Evolutionary conservation across 2,113 vertebrate species (phyloP).

Genomic region (Dromiciops gliroides): DNA sequence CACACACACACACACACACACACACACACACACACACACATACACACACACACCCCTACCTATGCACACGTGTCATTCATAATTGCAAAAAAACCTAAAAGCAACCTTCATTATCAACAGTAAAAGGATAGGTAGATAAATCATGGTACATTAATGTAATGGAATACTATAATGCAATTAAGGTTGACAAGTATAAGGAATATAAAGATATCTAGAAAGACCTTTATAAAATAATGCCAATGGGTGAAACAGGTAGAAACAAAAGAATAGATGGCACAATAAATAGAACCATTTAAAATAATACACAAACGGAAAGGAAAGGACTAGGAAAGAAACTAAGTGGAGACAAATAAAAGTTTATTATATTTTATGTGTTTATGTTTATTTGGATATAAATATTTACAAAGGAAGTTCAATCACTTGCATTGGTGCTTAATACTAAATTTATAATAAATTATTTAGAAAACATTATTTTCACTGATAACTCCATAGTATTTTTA

Average conservation of each 20-base stretch:
- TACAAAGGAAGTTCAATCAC: not conserved
- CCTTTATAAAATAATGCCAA: not conserved
- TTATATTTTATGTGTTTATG: not conserved
- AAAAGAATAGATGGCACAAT: not conserved
- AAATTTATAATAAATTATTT: slow-evolving; percentile 26
- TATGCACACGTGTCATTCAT: not conserved
- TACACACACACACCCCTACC: not conserved
- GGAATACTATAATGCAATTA: not conserved
- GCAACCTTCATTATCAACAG: not conserved
- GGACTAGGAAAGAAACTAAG: not conserved
- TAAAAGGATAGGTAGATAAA: not conserved
- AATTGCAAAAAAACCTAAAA: not conserved
- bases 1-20: not conserved
- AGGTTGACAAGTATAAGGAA: not conserved
- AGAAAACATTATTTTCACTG: slow-evolving; percentile 24
- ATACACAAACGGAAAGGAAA: not conserved
- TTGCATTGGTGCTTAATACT: not conserved
- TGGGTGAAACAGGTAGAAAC: not conserved
- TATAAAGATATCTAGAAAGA: not conserved
- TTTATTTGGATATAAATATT: not conserved
- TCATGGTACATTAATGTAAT: not conserved
- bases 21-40: too few species aligned
- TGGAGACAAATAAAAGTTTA: not conserved
- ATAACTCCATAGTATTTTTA: slow-evolving; percentile 48
- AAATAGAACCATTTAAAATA: not conserved